These are phyloP conservation scores for Heterotilapia buettikoferi DNA, from an alignment of 2,113 vertebrate species.

Conservation along the genomic window DNA sequence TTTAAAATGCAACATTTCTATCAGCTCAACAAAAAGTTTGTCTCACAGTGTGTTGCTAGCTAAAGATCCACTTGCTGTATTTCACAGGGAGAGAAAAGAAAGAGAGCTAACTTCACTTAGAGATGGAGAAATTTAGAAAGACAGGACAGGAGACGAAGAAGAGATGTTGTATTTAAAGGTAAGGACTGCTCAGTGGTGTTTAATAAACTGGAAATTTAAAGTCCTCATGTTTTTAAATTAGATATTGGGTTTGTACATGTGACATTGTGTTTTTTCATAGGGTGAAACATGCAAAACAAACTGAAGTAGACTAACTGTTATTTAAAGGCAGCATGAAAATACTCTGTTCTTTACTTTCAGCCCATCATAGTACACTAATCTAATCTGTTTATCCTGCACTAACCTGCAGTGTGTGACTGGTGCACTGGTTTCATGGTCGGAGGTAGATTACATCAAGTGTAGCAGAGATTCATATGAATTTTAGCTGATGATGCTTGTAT, in stretches of 20 bases:
- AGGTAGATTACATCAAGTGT: not conserved
- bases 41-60: not conserved
- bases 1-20: not conserved
- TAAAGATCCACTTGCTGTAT: not conserved
- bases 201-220: not conserved
- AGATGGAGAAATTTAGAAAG: not conserved
- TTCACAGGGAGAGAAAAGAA: not conserved
- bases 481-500: not conserved
- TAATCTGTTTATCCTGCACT: not conserved
- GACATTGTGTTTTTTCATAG: not conserved
- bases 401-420: not conserved
- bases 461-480: rapidly evolving
- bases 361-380: not conserved
- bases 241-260: not conserved
- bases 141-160: rapidly evolving
- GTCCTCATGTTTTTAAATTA: rapidly evolving
- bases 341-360: not conserved
- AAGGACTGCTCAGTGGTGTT: not conserved
- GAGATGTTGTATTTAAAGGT: not conserved
- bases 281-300: not conserved
- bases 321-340: not conserved
- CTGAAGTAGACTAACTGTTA: not conserved
- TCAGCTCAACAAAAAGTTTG: not conserved
- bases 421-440: not conserved
- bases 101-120: not conserved